Evolutionary conservation across 2,113 vertebrate genomes (phyloP).

Genomic region (Suricata suricatta): DNA sequence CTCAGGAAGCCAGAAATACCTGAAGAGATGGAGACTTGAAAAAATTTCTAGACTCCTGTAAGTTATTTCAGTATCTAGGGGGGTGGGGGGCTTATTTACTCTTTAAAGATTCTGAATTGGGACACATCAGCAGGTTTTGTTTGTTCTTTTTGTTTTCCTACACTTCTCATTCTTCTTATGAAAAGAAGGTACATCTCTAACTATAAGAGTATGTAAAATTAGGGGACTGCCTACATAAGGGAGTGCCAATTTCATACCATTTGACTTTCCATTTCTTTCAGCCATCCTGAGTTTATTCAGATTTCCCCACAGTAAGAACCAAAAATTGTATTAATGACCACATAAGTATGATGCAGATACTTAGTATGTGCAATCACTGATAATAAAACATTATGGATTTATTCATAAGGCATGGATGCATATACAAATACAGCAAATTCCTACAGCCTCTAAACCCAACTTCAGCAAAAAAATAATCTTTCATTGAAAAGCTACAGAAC

Average conservation of each 20-base stretch:
- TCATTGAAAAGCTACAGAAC: neutral
- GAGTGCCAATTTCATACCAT: neutral
- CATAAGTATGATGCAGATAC: neutral
- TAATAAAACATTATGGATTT: neutral
- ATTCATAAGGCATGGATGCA: neutral
- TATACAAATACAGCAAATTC: neutral
- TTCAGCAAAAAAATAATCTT: neutral
- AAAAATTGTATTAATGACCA: neutral
- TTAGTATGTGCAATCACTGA: neutral
- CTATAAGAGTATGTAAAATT: neutral
- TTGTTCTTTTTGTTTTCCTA: neutral
- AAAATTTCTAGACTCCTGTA: neutral
- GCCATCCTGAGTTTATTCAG: neutral
- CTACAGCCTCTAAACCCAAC: neutral
- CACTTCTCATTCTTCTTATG: neutral
- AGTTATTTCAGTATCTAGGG: neutral
- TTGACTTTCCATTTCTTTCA: neutral
- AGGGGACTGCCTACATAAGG: neutral
- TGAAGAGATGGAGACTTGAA: neutral
- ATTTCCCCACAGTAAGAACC: neutral
- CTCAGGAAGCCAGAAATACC: neutral
- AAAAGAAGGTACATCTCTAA: slow-evolving; percentile 2
- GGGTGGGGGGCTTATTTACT: neutral
- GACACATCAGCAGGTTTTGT: neutral
- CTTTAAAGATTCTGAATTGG: slow-evolving; percentile 11